Evolutionary conservation across 2,797 vertebrate species (phyloP).

Genomic region (Pangasius sanitwongsei): DNA sequence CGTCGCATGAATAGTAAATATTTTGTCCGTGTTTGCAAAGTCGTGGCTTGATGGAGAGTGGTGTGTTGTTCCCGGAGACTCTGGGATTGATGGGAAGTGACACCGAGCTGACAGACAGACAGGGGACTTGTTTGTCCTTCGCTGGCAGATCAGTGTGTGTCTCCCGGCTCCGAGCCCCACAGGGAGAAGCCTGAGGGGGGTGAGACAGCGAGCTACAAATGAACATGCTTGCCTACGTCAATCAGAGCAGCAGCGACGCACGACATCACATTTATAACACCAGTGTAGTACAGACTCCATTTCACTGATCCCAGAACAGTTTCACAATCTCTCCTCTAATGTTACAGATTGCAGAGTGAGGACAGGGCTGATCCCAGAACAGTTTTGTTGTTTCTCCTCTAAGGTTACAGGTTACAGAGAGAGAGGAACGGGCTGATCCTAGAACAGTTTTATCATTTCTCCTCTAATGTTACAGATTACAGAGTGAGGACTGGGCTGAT

Average conservation of each 20-base stretch:
- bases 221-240: slow-evolving; percentile 25
- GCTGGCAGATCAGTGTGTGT: slow-evolving; percentile 75
- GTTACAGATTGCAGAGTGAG: background rate
- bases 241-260: background rate
- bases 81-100: slow-evolving; percentile 73
- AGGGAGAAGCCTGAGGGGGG: slow-evolving; percentile 60
- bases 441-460: background rate
- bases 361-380: background rate
- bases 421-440: background rate
- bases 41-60: slow-evolving; percentile 38
- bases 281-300: too few species aligned
- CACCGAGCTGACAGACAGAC: slow-evolving; percentile 73
- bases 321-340: background rate
- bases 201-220: slow-evolving; percentile 57
- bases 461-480: background rate
- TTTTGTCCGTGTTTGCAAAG: slow-evolving; percentile 20
- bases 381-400: background rate
- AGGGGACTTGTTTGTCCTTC: slow-evolving; percentile 79
- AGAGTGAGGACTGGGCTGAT: background rate
- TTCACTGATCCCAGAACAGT: background rate
- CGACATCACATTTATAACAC: background rate
- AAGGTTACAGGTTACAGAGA: too few species aligned
- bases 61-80: slow-evolving; percentile 66
- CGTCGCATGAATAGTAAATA: background rate
- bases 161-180: slow-evolving; percentile 64